phyloP scores from a whole-genome alignment of 2,888 invertebrate species.

The Dimorphilus gyrociliatus region DNA sequence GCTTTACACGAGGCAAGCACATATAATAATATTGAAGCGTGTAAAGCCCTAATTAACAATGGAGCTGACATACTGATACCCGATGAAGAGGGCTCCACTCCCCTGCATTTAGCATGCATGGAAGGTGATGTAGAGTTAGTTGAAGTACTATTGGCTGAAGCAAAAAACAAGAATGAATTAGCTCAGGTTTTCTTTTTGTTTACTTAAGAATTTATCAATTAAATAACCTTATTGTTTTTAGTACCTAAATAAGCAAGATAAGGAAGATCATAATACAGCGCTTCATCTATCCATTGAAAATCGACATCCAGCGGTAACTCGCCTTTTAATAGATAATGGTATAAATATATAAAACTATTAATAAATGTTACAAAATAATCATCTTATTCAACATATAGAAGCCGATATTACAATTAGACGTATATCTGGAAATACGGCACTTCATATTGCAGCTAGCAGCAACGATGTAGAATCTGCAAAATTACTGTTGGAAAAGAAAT shows the following conservation, averaged over 20 bases:
- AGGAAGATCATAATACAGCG: conserved; percentile 5
- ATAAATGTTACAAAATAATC: no score
- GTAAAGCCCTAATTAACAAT: conserved; percentile 26
- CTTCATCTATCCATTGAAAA: conserved; percentile 10
- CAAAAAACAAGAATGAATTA: background rate
- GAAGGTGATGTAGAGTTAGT: conserved; percentile 5
- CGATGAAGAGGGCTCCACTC: conserved; percentile 5
- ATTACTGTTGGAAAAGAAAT: no score
- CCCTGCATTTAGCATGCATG: conserved; percentile 6
- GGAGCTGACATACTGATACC: conserved; percentile 4
- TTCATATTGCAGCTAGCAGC: conserved; percentile 7
- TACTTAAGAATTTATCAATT: no score
- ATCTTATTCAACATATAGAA: no score
- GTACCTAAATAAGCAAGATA: conserved; percentile 6
- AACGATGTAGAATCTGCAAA: no score
- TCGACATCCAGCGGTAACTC: no score
- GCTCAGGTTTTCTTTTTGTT: no score
- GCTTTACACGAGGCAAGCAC: conserved; percentile 38
- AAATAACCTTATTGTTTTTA: background rate
- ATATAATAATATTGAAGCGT: conserved; percentile 30
- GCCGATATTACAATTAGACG: no score
- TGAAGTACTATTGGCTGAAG: conserved; percentile 5
- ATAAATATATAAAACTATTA: no score
- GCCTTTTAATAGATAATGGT: no score
- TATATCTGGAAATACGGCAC: conserved; percentile 10